Percentiles rank a stretch among this genome's conserved stretches.
phyloP scores from a whole-genome alignment of 2,797 vertebrate genomes.

The Sarcophilus harrisii region DNA sequence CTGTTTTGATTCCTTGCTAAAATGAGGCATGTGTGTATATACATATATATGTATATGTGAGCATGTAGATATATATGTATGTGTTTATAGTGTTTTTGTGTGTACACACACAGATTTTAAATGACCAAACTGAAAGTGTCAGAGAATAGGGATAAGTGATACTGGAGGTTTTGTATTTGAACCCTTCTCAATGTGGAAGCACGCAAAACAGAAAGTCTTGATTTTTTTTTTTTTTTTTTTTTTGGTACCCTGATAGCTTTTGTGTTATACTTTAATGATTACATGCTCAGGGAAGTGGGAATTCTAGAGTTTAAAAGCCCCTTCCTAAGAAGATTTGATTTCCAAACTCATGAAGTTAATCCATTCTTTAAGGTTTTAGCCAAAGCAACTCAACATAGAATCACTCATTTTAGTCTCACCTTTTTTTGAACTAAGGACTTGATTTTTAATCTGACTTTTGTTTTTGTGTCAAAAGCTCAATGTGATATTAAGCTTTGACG shows the following conservation, averaged over 20 bases:
- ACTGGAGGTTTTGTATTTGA: background rate
- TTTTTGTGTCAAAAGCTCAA: constrained; percentile 21
- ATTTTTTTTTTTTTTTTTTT: too few species aligned
- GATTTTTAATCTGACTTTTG: background rate
- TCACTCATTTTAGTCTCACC: background rate
- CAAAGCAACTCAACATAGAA: background rate
- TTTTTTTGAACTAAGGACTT: background rate
- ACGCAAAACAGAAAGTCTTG: background rate
- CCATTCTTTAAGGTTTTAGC: background rate
- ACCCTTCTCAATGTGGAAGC: background rate
- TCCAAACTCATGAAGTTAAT: background rate
- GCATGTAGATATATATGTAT: background rate
- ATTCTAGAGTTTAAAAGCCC: background rate
- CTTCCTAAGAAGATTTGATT: background rate
- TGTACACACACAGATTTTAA: background rate
- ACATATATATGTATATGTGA: background rate
- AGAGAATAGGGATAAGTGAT: background rate
- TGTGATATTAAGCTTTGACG: constrained; percentile 52
- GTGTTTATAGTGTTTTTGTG: background rate
- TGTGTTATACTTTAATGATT: background rate
- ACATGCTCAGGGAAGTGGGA: background rate
- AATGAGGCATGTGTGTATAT: background rate
- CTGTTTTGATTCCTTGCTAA: constrained; percentile 18
- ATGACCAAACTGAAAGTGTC: background rate
- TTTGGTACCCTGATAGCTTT: background rate